A percentile compares a stretch with the other conserved stretches of the same genome.
These are phyloP conservation scores for Erinaceus europaeus DNA, from an alignment of 2,113 vertebrate genomes.

Conservation along the genomic window DNA sequence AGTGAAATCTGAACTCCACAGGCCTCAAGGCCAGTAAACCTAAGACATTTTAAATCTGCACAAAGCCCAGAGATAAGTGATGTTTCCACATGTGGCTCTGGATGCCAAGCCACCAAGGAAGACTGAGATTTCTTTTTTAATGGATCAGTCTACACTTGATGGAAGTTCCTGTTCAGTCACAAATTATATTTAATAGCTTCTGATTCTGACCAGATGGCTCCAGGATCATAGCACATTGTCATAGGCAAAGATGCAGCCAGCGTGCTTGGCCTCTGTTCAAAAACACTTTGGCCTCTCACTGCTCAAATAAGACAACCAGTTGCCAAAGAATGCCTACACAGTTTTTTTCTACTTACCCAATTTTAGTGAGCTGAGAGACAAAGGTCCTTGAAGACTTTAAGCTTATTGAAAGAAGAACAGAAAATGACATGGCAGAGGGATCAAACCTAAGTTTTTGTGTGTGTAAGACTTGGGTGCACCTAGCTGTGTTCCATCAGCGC, in stretches of 20 bases:
- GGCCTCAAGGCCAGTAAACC: slow-evolving; percentile 17
- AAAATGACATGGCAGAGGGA: not conserved
- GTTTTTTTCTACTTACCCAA: not conserved
- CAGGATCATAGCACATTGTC: not conserved
- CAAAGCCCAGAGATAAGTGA: slow-evolving; percentile 4
- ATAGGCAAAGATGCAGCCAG: slow-evolving; percentile 25
- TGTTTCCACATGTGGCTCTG: slow-evolving; percentile 48
- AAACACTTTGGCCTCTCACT: slow-evolving; percentile 23
- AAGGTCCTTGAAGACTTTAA: slow-evolving; percentile 17
- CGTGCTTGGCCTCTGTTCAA: slow-evolving; percentile 15
- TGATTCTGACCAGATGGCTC: slow-evolving; percentile 63
- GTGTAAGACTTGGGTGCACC: not conserved
- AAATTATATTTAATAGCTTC: slow-evolving; percentile 49
- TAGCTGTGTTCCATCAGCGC: not conserved
- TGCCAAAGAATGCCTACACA: slow-evolving; percentile 6
- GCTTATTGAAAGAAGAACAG: not conserved
- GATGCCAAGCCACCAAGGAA: slow-evolving; percentile 33
- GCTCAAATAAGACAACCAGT: slow-evolving; percentile 42
- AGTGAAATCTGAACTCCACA: slow-evolving; percentile 48
- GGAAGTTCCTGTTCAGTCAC: slow-evolving; percentile 36
- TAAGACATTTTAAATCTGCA: not conserved
- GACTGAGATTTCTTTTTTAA: not conserved
- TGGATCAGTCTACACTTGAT: not conserved
- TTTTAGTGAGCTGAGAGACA: slow-evolving; percentile 23
- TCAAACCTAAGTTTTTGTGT: not conserved